Evolutionary conservation across 2,113 vertebrate genomes (phyloP), one percentile per base, ranked within the genome.

Genomic region (Labrus mixtus): DNA sequence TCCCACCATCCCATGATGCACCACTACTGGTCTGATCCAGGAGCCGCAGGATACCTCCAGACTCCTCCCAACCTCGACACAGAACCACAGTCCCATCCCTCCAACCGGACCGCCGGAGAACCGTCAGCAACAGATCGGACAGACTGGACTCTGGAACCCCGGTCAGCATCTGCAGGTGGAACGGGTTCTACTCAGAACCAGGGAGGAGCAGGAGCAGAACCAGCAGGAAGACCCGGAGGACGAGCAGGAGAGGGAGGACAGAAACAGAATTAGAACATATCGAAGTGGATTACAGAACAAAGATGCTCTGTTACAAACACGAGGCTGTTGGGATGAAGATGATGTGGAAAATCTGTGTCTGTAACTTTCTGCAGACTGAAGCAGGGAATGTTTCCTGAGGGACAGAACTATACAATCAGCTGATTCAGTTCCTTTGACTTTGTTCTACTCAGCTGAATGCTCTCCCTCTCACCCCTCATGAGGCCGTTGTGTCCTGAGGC

Each of bases 81-180:
- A 97, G 89, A 22, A 95, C 91, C 10, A 94, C 93, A 48, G 88
- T 93, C 16, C 94, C 87, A 9, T 97, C 95, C 4, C 93, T 91
- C 96, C 96, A 96, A 68, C 91, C 62, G 0, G 91, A 95, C 9
- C 91, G 91, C 64, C 61, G 92, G 80, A 98, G 86, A 79, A 98
- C 12, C 0, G 92, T 89, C 59, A 91, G 81, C 68, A 97, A 72
- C 53, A 98, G 88, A 0, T 96, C 94, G 12, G 95, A 91, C 68
- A 97, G 89, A 0, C 58, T 94, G 3, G 96, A 95, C 51, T 94
- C 88, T 0, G 96, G 94, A 70, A 94, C 92, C 45, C 93, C 93
- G 4, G 90, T 95, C 79, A 94, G 89, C 96, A 98, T 89, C 89
- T 95, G 95, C 65, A 98, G 94, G 83, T 97, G 97, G 88, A 98